Evolutionary conservation across 2,888 invertebrate genomes (phyloP).

Genomic region (Drosophila quinaria): DNA sequence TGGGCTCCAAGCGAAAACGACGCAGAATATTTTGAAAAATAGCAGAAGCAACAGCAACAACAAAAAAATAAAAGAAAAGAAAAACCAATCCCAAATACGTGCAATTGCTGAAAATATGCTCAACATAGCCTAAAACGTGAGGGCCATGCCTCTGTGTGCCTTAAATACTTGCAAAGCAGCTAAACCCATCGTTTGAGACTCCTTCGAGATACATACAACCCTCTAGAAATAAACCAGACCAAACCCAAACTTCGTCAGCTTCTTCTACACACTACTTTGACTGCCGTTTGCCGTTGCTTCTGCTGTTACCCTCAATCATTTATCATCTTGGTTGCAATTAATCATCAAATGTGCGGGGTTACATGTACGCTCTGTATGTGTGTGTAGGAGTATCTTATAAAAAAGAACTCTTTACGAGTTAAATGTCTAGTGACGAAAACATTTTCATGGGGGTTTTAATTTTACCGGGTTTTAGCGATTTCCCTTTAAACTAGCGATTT

Average conservation of each 20-base stretch:
- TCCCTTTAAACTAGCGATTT: too few relatives aligned
- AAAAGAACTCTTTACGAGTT: too few relatives aligned
- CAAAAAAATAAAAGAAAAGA: constrained; percentile 30
- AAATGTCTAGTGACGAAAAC: too few relatives aligned
- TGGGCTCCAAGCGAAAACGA: constrained; percentile 16
- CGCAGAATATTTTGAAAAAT: constrained; percentile 43
- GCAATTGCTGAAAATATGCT: constrained; percentile 72
- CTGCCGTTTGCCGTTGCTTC: constrained; percentile 61
- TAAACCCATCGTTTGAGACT: constrained; percentile 3
- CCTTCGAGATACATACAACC: constrained; percentile 20
- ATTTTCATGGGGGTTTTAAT: too few relatives aligned
- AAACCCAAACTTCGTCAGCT: constrained; percentile 7
- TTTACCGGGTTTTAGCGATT: too few relatives aligned
- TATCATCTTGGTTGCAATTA: constrained; percentile 84
- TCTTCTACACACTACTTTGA: constrained; percentile 21
- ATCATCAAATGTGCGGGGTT: constrained; percentile 77
- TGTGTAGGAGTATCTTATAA: background rate
- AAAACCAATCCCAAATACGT: constrained; percentile 71
- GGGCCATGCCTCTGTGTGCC: constrained; percentile 52
- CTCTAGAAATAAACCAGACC: constrained; percentile 19
- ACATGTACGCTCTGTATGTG: constrained; percentile 30
- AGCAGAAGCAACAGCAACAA: constrained; percentile 43
- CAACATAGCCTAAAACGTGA: constrained; percentile 60
- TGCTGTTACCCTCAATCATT: constrained; percentile 80
- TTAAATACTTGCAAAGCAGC: constrained; percentile 60